Evolutionary conservation across 1,140 invertebrate genomes (phyloP).

Genomic region (Monomorium pharaonis): DNA sequence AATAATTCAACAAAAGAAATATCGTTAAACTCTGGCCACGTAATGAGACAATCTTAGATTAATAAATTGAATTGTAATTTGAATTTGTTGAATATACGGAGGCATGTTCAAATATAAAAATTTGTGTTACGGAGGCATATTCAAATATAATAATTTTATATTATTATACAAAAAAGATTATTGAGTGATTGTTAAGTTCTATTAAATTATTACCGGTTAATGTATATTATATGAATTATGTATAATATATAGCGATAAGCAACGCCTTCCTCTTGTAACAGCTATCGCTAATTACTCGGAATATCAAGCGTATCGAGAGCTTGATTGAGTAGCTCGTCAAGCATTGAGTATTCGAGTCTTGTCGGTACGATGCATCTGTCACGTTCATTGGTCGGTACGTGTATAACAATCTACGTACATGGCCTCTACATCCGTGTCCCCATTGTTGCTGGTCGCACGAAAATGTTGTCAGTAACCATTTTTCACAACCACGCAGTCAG

Average conservation of each 20-base stretch:
- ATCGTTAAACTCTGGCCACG: not conserved
- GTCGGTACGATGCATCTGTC: conserved; percentile 46
- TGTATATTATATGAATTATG: not conserved
- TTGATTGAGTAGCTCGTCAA: conserved; percentile 46
- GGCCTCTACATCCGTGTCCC: conserved; percentile 8
- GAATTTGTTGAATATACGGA: not conserved
- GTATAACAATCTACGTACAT: conserved; percentile 46
- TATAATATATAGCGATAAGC: not conserved
- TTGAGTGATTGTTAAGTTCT: conserved; percentile 14
- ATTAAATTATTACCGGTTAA: conserved; percentile 43
- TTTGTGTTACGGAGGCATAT: too few relatives aligned
- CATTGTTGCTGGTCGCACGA: conserved; percentile 33
- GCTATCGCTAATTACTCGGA: conserved; percentile 54
- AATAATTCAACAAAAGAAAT: not conserved
- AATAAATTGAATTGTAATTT: not conserved
- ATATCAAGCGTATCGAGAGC: conserved; percentile 51
- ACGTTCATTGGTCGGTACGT: conserved; percentile 52
- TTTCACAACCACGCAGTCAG: conserved; percentile 1
- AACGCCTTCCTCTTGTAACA: conserved; percentile 26
- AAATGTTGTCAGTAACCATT: conserved; percentile 37
- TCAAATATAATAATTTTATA: not conserved
- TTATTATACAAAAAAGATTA: not conserved
- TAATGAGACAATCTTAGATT: not conserved
- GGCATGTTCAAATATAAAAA: too few relatives aligned
- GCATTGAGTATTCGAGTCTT: conserved; percentile 54